A percentile compares a stretch with the other conserved stretches of the same genome.
phyloP scores from a whole-genome alignment of 2,888 invertebrate genomes.

The Saturnia pavonia region DNA sequence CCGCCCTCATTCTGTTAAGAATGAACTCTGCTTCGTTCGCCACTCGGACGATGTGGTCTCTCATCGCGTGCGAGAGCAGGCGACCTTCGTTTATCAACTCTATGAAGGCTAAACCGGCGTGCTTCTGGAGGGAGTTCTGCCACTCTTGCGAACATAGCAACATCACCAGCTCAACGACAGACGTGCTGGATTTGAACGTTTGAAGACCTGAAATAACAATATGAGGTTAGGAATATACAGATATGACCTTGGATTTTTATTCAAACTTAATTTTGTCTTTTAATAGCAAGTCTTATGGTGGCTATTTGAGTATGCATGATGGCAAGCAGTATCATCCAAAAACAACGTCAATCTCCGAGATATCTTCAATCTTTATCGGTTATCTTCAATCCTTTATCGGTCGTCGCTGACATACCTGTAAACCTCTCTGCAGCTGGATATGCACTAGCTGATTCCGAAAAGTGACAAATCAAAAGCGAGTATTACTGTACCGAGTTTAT shows the following conservation, averaged over 20 bases:
- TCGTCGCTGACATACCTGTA: no score
- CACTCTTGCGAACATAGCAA: slow-evolving; percentile 99
- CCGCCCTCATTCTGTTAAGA: slow-evolving; percentile 98
- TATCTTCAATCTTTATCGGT: no score
- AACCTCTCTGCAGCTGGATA: not conserved
- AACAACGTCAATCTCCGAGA: no score
- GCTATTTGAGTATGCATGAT: no score
- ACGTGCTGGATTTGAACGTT: slow-evolving; percentile 98
- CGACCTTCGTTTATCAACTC: slow-evolving; percentile 99
- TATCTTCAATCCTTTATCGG: no score
- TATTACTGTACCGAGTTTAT: no score
- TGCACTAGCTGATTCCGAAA: not conserved
- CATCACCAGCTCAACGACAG: slow-evolving; percentile 99
- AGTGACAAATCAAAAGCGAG: not conserved
- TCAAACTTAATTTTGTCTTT: no score
- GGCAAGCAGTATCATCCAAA: no score
- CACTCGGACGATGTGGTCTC: slow-evolving; percentile 99
- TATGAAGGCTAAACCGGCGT: slow-evolving; percentile 99
- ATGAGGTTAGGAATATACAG: no score
- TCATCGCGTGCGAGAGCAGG: slow-evolving; percentile 98
- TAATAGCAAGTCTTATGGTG: no score
- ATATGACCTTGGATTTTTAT: no score
- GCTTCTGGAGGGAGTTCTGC: slow-evolving; percentile 99
- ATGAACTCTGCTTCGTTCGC: slow-evolving; percentile 99
- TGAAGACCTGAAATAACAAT: slow-evolving; percentile 86